phyloP scores from a whole-genome alignment of 1,140 invertebrate species.

The Geopemphigus sp. region DNA sequence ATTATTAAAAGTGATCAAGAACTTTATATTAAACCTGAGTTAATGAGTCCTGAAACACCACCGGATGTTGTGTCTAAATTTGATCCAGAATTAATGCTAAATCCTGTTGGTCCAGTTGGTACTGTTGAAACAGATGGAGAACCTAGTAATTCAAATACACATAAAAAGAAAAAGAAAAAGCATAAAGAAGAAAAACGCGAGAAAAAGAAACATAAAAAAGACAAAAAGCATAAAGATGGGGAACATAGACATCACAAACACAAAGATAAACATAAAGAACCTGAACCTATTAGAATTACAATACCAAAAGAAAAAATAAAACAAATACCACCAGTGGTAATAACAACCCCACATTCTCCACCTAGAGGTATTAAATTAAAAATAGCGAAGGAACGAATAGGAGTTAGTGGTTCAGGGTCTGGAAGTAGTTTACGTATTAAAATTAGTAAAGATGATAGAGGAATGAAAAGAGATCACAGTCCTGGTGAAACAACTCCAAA shows the following conservation, averaged over 20 bases:
- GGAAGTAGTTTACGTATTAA: constrained; percentile 43
- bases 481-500: constrained; percentile 35
- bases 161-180: constrained; percentile 66
- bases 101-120: constrained; percentile 41
- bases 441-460: constrained; percentile 46
- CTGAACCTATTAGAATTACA: constrained; percentile 61
- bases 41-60: constrained; percentile 1
- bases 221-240: constrained; percentile 53
- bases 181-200: constrained; percentile 57
- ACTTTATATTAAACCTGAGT: constrained; percentile 12
- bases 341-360: constrained; percentile 45
- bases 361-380: constrained; percentile 45
- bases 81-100: constrained; percentile 22
- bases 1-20: constrained; percentile 51
- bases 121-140: constrained; percentile 58
- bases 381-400: constrained; percentile 44
- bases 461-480: constrained; percentile 46
- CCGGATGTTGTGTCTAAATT: background rate
- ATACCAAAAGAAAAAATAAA: constrained; percentile 66
- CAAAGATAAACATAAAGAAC: constrained; percentile 52
- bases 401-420: constrained; percentile 27
- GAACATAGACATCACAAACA: constrained; percentile 50
- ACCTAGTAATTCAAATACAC: constrained; percentile 19
- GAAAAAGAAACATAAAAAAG: constrained; percentile 55
- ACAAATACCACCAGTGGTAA: constrained; percentile 51